These are phyloP conservation scores for Trachelus tabidus DNA, from an alignment of 2,888 invertebrate species.

Conservation along the genomic window DNA sequence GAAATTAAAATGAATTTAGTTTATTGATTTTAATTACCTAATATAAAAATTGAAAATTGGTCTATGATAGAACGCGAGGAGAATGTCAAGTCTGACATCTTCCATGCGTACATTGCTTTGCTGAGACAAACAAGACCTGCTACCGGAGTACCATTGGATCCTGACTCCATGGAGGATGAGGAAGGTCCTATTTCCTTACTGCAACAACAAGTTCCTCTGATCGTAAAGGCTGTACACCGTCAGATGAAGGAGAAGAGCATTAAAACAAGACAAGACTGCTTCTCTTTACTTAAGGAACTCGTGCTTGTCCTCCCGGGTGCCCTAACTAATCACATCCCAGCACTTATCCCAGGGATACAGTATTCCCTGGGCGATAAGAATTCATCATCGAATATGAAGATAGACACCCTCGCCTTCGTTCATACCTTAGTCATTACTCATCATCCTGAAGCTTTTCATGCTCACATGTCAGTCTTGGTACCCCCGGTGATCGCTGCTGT, in stretches of 20 bases:
- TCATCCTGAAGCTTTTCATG: constrained; percentile 81
- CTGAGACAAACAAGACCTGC: constrained; percentile 88
- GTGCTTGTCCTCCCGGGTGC: constrained; percentile 91
- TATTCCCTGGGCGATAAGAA: constrained; percentile 92
- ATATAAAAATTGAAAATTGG: neutral
- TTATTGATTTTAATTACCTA: constrained; percentile 20
- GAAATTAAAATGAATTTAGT: constrained; percentile 13
- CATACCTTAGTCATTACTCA: constrained; percentile 86
- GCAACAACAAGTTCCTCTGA: constrained; percentile 75
- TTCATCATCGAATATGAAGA: constrained; percentile 97
- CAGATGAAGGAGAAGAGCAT: constrained; percentile 88
- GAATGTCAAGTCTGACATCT: constrained; percentile 98
- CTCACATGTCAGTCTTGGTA: constrained; percentile 81
- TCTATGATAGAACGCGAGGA: constrained; percentile 88
- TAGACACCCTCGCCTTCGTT: constrained; percentile 94
- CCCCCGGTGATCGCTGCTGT: constrained; percentile 91
- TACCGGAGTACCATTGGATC: constrained; percentile 73
- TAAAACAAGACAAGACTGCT: constrained; percentile 91
- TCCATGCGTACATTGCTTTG: constrained; percentile 95
- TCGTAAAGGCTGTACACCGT: constrained; percentile 90
- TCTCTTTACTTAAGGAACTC: constrained; percentile 90
- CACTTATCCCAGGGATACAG: constrained; percentile 89
- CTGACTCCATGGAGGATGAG: constrained; percentile 79
- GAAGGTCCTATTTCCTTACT: constrained; percentile 75
- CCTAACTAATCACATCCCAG: constrained; percentile 84